Evolutionary conservation across 2,888 invertebrate genomes (phyloP).

Genomic region (Stomorhina lunata): DNA sequence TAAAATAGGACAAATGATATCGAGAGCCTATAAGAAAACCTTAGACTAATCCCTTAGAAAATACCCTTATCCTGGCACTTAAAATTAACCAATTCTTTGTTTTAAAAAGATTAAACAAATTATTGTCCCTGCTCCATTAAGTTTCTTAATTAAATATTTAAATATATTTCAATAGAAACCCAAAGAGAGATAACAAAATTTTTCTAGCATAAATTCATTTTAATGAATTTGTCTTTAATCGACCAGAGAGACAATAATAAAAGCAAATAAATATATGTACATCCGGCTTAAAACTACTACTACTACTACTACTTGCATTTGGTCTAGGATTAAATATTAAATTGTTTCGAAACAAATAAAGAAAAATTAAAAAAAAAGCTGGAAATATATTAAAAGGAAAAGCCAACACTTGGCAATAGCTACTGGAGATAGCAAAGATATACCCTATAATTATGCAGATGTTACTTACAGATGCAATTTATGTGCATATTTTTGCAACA

Average conservation of each 20-base stretch:
- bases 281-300: constrained; percentile 35
- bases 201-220: not conserved
- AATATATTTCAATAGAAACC: constrained; percentile 27
- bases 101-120: too few species aligned
- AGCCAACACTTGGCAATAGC: not conserved
- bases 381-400: not conserved
- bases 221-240: constrained; percentile 30
- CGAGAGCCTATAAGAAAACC: too few species aligned
- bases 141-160: constrained; percentile 28
- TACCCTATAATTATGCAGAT: constrained; percentile 48
- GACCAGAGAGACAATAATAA: not conserved
- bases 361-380: not conserved
- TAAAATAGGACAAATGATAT: too few species aligned
- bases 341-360: constrained; percentile 15
- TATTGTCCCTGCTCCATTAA: not conserved
- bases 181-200: not conserved
- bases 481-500: constrained; percentile 42
- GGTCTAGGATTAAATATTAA: constrained; percentile 44
- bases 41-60: too few species aligned
- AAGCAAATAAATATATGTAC: not conserved
- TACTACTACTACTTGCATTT: not conserved
- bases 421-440: not conserved
- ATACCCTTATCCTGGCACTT: too few species aligned
- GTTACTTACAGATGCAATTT: constrained; percentile 39
- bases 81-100: too few species aligned